Percentiles rank a stretch among this genome's conserved stretches.
These are phyloP conservation scores for Albula glossodonta DNA, from an alignment of 2,113 vertebrate species.

Conservation along the genomic window DNA sequence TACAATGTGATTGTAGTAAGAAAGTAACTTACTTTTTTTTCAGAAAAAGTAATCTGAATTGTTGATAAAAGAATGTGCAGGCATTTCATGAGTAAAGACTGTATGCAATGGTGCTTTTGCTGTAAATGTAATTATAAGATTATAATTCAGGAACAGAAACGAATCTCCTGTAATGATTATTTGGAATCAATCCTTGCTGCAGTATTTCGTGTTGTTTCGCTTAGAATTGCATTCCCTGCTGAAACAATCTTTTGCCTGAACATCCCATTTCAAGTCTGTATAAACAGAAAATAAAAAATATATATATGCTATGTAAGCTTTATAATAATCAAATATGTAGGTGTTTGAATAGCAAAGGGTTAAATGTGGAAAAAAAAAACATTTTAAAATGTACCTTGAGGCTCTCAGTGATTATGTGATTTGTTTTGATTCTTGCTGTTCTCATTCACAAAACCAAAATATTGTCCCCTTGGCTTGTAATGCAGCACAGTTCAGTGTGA, in stretches of 20 bases:
- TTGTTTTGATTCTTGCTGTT: background rate
- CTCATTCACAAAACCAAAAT: background rate
- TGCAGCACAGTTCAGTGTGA: background rate
- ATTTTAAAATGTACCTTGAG: no score
- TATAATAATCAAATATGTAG: no score
- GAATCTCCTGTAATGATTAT: background rate
- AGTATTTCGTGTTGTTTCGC: background rate
- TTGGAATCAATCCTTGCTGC: background rate
- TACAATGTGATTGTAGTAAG: conserved; percentile 12
- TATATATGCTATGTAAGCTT: no score
- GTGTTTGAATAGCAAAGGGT: no score
- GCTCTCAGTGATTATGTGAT: background rate
- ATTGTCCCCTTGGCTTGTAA: background rate
- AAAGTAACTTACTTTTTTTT: background rate
- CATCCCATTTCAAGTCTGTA: background rate
- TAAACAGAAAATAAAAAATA: background rate
- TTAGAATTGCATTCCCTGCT: background rate
- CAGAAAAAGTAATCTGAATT: background rate
- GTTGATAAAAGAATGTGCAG: background rate
- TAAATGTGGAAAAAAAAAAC: no score
- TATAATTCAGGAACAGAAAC: background rate
- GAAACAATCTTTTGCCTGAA: background rate
- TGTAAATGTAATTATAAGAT: background rate
- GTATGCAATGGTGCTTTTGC: background rate
- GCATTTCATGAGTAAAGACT: background rate